These are phyloP conservation scores for Limnodromus scolopaceus DNA, from an alignment of 2,797 vertebrate genomes.

Conservation along the genomic window DNA sequence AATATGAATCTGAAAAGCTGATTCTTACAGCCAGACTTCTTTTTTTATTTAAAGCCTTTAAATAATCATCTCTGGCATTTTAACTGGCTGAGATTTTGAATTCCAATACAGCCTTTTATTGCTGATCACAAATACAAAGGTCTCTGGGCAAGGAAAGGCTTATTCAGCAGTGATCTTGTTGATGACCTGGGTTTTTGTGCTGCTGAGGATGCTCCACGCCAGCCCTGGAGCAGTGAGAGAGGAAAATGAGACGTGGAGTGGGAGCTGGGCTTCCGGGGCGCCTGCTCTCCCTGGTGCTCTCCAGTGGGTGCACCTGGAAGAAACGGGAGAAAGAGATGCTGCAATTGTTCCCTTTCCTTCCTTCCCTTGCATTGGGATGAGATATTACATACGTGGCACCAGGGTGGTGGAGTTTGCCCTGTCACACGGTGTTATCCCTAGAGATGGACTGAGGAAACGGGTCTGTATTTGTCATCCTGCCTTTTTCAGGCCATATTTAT, in stretches of 20 bases:
- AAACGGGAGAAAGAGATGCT: rapidly evolving
- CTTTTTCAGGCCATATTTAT: neutral
- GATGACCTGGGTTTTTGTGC: neutral
- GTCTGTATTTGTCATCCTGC: neutral
- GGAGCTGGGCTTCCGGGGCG: neutral
- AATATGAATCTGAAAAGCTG: conserved; percentile 7
- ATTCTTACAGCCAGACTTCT: neutral
- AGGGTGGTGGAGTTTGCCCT: neutral
- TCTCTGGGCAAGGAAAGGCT: conserved; percentile 20
- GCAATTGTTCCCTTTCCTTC: neutral
- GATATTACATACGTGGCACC: neutral
- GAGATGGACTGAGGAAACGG: neutral
- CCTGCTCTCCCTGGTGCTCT: neutral
- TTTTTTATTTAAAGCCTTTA: conserved; percentile 41
- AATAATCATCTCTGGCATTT: conserved; percentile 54
- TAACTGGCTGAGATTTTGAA: conserved; percentile 22
- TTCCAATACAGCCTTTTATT: conserved; percentile 39
- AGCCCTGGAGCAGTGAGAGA: neutral
- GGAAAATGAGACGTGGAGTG: neutral
- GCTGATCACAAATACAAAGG: conserved; percentile 37
- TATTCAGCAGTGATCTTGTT: neutral
- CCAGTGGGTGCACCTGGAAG: neutral
- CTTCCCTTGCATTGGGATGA: neutral
- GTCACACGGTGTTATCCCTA: neutral
- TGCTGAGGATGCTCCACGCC: neutral